Percentiles rank a stretch among this genome's conserved stretches.
phyloP scores from a whole-genome alignment of 1,140 invertebrate species.

The Stegodyphus mimosarum region DNA sequence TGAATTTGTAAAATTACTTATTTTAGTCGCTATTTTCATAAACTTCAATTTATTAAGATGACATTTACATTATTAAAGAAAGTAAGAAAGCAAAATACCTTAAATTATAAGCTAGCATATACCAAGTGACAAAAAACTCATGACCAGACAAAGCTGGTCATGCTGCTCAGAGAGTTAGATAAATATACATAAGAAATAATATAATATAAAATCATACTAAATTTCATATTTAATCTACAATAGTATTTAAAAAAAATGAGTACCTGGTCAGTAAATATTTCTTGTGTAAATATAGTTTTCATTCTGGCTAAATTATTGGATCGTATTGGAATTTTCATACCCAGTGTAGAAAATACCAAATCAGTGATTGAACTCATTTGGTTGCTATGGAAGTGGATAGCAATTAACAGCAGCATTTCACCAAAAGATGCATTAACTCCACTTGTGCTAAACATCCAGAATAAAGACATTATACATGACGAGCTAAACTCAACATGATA shows the following conservation, averaged over 20 bases:
- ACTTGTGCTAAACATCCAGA: constrained; percentile 63
- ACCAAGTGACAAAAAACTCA: too few relatives aligned
- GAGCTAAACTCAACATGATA: too few relatives aligned
- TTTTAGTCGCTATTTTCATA: too few relatives aligned
- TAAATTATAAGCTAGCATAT: too few relatives aligned
- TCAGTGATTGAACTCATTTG: constrained; percentile 92
- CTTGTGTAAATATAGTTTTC: constrained; percentile 95
- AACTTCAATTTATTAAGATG: too few relatives aligned
- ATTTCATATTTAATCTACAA: too few relatives aligned
- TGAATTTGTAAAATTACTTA: too few relatives aligned
- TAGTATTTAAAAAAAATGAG: constrained; percentile 7
- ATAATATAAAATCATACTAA: background rate
- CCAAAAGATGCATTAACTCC: constrained; percentile 76
- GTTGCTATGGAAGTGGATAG: constrained; percentile 96
- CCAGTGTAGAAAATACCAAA: constrained; percentile 90
- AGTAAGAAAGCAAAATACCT: too few relatives aligned
- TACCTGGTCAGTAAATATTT: constrained; percentile 96
- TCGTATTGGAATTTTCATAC: constrained; percentile 93
- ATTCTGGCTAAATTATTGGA: constrained; percentile 91
- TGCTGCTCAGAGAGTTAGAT: too few relatives aligned
- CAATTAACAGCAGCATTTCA: constrained; percentile 96
- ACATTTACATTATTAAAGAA: too few relatives aligned
- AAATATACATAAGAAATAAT: background rate
- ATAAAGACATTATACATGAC: too few relatives aligned
- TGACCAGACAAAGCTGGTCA: too few relatives aligned